These are phyloP conservation scores for Sabatieria punctata DNA, from an alignment of 2,888 invertebrate genomes.

Conservation along the genomic window DNA sequence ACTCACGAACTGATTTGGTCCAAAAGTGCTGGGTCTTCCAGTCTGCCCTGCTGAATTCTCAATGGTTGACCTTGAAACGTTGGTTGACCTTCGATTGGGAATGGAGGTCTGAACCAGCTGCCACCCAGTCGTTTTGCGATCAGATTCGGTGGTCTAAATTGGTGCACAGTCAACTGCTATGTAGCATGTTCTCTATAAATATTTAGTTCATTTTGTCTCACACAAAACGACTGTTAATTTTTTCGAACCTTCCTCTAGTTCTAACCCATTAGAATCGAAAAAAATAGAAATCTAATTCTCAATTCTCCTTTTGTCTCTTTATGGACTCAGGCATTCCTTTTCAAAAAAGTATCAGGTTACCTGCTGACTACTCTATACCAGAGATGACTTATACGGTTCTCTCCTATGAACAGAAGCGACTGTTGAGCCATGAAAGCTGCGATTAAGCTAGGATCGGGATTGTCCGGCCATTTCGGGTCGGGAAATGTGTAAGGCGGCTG, in stretches of 20 bases:
- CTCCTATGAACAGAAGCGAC: constrained; percentile 23
- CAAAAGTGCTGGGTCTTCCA: constrained; percentile 2
- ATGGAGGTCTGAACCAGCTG: neutral
- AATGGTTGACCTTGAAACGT: neutral
- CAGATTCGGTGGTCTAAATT: too few relatives aligned
- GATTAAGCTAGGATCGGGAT: constrained; percentile 16
- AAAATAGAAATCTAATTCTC: constrained; percentile 48
- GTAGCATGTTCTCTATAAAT: too few relatives aligned
- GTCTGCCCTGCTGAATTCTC: neutral
- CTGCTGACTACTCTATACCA: constrained; percentile 17
- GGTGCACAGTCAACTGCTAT: too few relatives aligned
- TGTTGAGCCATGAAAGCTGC: constrained; percentile 19
- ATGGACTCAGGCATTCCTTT: too few relatives aligned
- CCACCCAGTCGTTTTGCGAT: neutral
- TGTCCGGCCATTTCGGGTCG: constrained; percentile 18
- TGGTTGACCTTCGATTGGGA: too few relatives aligned
- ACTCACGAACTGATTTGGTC: neutral
- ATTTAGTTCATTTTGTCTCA: too few relatives aligned
- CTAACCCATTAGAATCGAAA: constrained; percentile 78
- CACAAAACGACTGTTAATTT: too few relatives aligned
- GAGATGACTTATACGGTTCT: constrained; percentile 17
- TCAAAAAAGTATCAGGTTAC: too few relatives aligned
- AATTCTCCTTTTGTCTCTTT: constrained; percentile 14
- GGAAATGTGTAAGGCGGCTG: constrained; percentile 22
- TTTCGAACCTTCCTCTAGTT: too few relatives aligned